phyloP scores from a whole-genome alignment of 2,797 vertebrate species.

The Eulemur albifrons region DNA sequence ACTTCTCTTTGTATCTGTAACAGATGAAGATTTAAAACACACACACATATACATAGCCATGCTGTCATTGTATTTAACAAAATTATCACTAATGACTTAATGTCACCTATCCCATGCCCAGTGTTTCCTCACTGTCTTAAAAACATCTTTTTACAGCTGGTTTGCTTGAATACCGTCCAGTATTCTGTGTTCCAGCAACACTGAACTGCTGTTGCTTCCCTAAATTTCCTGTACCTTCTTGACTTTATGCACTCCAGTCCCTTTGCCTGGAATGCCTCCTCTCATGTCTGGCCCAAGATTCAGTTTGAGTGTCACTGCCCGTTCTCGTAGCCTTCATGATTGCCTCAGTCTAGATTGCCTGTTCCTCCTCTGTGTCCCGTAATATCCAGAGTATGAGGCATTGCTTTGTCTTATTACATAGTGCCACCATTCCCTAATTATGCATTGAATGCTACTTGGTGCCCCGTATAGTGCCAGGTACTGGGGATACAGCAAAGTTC shows the following conservation, averaged over 20 bases:
- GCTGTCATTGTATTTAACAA: not conserved
- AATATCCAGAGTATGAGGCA: not conserved
- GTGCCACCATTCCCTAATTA: not conserved
- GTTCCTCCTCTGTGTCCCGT: not conserved
- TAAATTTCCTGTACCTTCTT: not conserved
- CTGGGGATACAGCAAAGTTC: not conserved
- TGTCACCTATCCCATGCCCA: not conserved
- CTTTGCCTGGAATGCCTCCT: not conserved
- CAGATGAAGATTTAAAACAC: not conserved
- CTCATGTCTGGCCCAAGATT: not conserved
- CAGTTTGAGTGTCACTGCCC: not conserved
- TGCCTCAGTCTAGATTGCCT: not conserved
- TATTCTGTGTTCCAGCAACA: not conserved
- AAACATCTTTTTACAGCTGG: not conserved
- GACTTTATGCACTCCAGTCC: not conserved
- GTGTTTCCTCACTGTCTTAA: slow-evolving; percentile 9
- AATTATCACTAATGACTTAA: slow-evolving; percentile 7
- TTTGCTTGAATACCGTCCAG: not conserved
- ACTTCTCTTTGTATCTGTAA: slow-evolving; percentile 24
- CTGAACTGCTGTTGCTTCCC: not conserved
- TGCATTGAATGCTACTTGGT: not conserved
- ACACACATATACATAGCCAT: not conserved
- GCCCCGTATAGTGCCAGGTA: not conserved
- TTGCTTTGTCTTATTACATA: not conserved
- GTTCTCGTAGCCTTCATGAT: not conserved